These are phyloP conservation scores for Turdus rufiventris DNA, from an alignment of 2,113 vertebrate species.

Conservation along the genomic window DNA sequence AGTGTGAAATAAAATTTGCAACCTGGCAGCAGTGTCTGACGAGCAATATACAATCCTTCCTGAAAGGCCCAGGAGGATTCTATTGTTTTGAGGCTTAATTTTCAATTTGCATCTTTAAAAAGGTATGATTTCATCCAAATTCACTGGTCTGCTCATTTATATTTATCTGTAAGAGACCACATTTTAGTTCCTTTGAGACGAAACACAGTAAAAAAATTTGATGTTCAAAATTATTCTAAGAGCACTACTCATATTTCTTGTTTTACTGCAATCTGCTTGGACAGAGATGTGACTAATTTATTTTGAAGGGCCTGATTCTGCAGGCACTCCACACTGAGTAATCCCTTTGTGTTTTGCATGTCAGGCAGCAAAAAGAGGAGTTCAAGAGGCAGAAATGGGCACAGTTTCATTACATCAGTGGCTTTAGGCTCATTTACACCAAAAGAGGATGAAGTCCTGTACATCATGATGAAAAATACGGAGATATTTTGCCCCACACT, in stretches of 20 bases:
- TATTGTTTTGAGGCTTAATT: slow-evolving; percentile 61
- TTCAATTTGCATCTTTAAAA: slow-evolving; percentile 71
- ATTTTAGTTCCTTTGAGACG: slow-evolving; percentile 45
- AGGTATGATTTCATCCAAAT: slow-evolving; percentile 64
- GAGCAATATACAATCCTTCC: slow-evolving; percentile 11
- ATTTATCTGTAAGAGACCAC: slow-evolving; percentile 66
- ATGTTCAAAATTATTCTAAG: slow-evolving; percentile 23
- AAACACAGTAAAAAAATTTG: not conserved
- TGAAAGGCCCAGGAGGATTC: slow-evolving; percentile 25
- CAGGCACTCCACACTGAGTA: not conserved
- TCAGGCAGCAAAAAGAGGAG: slow-evolving; percentile 23
- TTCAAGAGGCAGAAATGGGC: not conserved
- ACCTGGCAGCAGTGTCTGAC: not conserved
- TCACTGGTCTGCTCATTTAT: slow-evolving; percentile 50
- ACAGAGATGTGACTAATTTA: slow-evolving; percentile 42
- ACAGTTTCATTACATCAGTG: not conserved
- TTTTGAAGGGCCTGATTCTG: slow-evolving; percentile 51
- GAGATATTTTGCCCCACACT: not conserved
- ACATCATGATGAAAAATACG: not conserved
- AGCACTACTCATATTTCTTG: not conserved
- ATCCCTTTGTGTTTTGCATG: slow-evolving; percentile 20
- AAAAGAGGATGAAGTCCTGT: not conserved
- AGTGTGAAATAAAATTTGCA: not conserved
- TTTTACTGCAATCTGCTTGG: slow-evolving; percentile 6
- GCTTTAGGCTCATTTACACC: slow-evolving; percentile 19